Evolutionary conservation across 2,888 invertebrate genomes (phyloP).

Genomic region (Patella ulyssiponensis): DNA sequence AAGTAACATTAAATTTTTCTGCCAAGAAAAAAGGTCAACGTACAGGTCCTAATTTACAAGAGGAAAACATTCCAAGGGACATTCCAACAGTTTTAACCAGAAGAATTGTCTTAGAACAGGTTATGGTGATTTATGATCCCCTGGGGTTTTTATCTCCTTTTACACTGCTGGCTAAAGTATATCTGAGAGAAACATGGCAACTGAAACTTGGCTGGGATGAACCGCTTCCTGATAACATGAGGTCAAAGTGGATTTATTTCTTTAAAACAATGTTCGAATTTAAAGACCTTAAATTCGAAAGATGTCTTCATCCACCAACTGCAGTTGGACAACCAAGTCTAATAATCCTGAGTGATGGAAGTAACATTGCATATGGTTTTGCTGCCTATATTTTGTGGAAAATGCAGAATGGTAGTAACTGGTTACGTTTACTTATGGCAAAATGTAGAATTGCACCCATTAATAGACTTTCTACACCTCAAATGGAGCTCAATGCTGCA

Average conservation of each 20-base stretch:
- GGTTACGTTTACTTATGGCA: no score
- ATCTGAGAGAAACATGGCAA: constrained; percentile 19
- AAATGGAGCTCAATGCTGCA: constrained; percentile 21
- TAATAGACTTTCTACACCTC: constrained; percentile 15
- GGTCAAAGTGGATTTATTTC: constrained; percentile 11
- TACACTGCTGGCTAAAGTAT: constrained; percentile 16
- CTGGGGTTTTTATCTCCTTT: constrained; percentile 13
- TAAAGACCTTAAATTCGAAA: constrained; percentile 9
- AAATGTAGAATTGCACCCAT: constrained; percentile 23
- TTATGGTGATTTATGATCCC: constrained; percentile 18
- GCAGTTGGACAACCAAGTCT: constrained; percentile 15
- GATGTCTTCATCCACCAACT: constrained; percentile 8
- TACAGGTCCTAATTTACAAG: not conserved
- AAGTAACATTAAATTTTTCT: constrained; percentile 17
- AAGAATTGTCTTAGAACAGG: not conserved
- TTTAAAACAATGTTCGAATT: constrained; percentile 19
- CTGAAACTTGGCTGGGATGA: constrained; percentile 24
- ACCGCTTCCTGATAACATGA: not conserved
- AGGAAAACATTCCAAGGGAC: not conserved
- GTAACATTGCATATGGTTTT: constrained; percentile 18
- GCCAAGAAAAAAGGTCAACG: constrained; percentile 9
- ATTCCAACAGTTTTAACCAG: not conserved
- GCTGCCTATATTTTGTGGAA: constrained; percentile 22
- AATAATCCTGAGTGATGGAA: constrained; percentile 16
- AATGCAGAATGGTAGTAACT: not conserved